Percentiles rank a stretch among this genome's conserved stretches.
phyloP scores from a whole-genome alignment of 2,113 vertebrate species.

The Alligator sinensis region DNA sequence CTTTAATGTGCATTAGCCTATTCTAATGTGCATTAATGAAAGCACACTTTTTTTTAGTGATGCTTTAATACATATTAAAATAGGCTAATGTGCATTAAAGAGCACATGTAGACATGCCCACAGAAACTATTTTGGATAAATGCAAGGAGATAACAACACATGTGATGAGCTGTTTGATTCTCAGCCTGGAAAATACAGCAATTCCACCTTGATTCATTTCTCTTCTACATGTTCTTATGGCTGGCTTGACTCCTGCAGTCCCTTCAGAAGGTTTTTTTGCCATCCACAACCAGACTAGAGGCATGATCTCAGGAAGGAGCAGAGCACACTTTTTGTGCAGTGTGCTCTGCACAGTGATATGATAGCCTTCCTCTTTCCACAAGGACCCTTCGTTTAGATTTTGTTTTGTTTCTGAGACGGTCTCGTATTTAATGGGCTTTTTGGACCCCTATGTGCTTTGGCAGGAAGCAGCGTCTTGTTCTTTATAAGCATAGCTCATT shows the following conservation, averaged over 20 bases:
- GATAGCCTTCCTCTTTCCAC: neutral
- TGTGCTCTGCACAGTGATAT: neutral
- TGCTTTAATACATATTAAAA: too few relatives aligned
- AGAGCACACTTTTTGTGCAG: neutral
- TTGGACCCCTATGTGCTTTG: neutral
- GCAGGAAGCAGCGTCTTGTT: neutral
- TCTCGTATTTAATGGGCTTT: neutral
- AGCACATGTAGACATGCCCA: too few relatives aligned
- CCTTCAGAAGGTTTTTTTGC: neutral
- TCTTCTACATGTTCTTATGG: neutral
- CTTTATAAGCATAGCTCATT: neutral
- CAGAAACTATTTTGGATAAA: too few relatives aligned
- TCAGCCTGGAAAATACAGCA: neutral
- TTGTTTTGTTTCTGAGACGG: neutral
- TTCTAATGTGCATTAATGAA: too few relatives aligned
- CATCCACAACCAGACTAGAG: neutral
- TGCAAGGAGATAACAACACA: neutral
- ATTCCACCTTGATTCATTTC: neutral
- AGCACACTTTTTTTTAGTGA: too few relatives aligned
- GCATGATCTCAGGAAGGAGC: fast-evolving
- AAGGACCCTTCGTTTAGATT: neutral
- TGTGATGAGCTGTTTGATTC: neutral
- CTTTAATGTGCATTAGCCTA: too few relatives aligned
- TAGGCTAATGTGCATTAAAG: too few relatives aligned
- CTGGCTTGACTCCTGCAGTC: neutral